A percentile compares a stretch with the other conserved stretches of the same genome.
Evolutionary conservation across 2,113 vertebrate species (phyloP).

Genomic region (Scophthalmus maximus): DNA sequence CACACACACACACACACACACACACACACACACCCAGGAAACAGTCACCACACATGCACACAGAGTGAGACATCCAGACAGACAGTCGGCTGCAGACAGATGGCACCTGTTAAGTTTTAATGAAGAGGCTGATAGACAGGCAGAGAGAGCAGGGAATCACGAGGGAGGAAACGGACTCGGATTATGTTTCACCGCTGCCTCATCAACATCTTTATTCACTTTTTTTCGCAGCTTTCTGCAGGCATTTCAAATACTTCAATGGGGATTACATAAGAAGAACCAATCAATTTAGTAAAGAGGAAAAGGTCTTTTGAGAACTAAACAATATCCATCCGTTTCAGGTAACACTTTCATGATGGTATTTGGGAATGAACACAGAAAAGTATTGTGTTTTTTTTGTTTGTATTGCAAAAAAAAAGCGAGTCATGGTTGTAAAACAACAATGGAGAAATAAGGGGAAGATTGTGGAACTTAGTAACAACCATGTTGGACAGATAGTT

Average conservation of each 20-base stretch:
- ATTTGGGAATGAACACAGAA: background rate
- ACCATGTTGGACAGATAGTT: background rate
- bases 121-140: constrained; percentile 32
- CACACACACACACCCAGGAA: background rate
- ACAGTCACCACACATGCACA: background rate
- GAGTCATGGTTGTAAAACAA: background rate
- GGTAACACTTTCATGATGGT: background rate
- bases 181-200: background rate
- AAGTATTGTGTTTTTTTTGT: too few relatives aligned
- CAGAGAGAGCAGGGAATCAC: background rate
- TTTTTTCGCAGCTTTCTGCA: background rate
- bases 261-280: background rate
- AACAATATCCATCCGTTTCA: background rate
- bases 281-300: background rate
- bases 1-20: background rate
- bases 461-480: background rate
- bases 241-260: background rate
- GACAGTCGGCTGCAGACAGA: constrained; percentile 45
- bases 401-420: background rate
- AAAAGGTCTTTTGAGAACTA: background rate
- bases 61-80: background rate
- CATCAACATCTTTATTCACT: background rate
- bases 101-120: constrained; percentile 36
- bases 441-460: background rate
- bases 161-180: constrained; percentile 5